Evolutionary conservation across 1,140 invertebrate genomes (phyloP).

Genomic region (Caenorhabditis latens): DNA sequence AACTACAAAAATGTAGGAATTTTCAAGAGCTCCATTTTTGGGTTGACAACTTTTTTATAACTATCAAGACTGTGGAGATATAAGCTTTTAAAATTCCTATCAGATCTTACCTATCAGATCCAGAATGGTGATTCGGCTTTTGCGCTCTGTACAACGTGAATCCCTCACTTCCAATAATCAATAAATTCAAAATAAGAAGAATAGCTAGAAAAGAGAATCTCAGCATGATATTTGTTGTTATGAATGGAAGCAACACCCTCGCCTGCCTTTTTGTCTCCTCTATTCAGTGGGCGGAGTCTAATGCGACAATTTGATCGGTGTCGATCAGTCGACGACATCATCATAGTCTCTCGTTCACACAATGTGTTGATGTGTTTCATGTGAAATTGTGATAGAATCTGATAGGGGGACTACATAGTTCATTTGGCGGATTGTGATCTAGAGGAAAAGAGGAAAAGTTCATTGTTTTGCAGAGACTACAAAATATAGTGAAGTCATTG

Average conservation of each 20-base stretch:
- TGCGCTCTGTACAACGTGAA: slow-evolving; percentile 24
- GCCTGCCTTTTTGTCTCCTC: background rate
- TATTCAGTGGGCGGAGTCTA: slow-evolving; percentile 17
- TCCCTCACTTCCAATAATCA: background rate
- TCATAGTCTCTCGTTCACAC: no score
- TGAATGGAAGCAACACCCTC: background rate
- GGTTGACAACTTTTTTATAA: no score
- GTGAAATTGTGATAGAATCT: background rate
- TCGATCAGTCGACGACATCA: background rate
- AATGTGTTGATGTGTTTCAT: background rate
- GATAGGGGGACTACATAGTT: background rate
- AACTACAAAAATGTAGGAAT: no score
- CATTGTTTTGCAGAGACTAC: no score
- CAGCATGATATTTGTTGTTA: background rate
- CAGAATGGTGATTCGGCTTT: slow-evolving; percentile 17
- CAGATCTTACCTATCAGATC: slow-evolving; percentile 24
- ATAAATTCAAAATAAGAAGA: background rate
- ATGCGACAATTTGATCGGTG: background rate
- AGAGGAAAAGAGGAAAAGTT: no score
- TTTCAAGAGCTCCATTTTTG: no score
- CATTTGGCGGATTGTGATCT: no score
- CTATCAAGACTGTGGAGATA: no score
- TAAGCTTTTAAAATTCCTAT: no score
- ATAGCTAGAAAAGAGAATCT: background rate
- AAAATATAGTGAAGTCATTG: no score